A percentile compares a stretch with the other conserved stretches of the same genome.
Evolutionary conservation across 1,140 invertebrate genomes (phyloP).

Genomic region (Pentalonia nigronervosa): DNA sequence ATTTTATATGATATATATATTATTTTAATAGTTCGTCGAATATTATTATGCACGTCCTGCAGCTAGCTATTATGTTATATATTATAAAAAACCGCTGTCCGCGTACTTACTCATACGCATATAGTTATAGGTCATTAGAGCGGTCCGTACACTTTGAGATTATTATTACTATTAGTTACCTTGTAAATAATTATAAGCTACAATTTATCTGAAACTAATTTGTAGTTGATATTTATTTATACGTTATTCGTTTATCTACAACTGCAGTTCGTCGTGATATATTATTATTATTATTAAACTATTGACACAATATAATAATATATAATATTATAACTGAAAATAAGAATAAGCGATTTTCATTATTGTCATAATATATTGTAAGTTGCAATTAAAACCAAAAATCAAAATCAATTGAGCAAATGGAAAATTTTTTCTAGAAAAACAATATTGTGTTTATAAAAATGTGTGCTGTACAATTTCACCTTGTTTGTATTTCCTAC

Average conservation of each 20-base stretch:
- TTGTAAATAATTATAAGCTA: neutral
- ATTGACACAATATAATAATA: slow-evolving; percentile 1
- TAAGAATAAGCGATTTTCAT: neutral
- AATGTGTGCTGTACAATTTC: neutral
- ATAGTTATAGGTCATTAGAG: neutral
- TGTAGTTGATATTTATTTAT: neutral
- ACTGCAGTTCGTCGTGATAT: neutral
- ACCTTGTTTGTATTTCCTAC: neutral
- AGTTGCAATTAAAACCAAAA: neutral
- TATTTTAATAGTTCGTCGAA: neutral
- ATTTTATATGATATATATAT: neutral
- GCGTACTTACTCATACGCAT: neutral
- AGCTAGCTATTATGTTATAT: neutral
- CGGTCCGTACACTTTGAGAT: neutral
- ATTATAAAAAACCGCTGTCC: neutral
- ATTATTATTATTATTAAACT: neutral
- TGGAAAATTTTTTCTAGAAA: neutral
- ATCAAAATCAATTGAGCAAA: neutral
- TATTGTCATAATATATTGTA: neutral
- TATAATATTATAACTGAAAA: neutral
- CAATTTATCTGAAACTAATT: neutral
- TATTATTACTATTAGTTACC: neutral
- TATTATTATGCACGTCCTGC: neutral
- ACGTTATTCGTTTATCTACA: neutral
- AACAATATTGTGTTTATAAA: neutral